A percentile compares a stretch with the other conserved stretches of the same genome.
Conservation (phyloP, 30 jellyfish, hydroid and myxozoan genomes). For the Morbakka virulenta region DNA sequence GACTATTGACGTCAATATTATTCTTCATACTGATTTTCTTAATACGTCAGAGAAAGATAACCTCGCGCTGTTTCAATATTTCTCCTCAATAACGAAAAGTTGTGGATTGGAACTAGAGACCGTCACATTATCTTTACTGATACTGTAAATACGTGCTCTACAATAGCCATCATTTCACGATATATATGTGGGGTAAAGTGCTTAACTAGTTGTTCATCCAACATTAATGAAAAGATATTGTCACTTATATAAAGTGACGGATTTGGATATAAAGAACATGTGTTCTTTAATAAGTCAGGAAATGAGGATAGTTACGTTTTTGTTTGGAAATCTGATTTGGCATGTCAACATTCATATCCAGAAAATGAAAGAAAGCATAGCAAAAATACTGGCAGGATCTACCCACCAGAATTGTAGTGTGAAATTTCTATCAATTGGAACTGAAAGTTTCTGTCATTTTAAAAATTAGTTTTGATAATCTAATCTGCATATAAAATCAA, state of each 20-base stretch:
- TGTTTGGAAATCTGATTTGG: slow-evolving; percentile 83
- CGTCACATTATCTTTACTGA: slow-evolving; percentile 72
- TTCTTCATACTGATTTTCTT: slow-evolving; percentile 16
- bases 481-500: no score
- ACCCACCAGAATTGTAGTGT: no score
- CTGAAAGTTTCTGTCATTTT: no score
- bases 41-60: slow-evolving; percentile 40
- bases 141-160: slow-evolving; percentile 19
- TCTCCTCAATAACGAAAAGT: slow-evolving; percentile 32
- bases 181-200: slow-evolving; percentile 71
- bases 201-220: slow-evolving; percentile 28
- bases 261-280: slow-evolving; percentile 44
- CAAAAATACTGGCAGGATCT: no score
- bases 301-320: slow-evolving; percentile 64
- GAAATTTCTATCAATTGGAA: no score
- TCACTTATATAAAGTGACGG: slow-evolving; percentile 59
- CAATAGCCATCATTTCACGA: slow-evolving; percentile 51
- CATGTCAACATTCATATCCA: slow-evolving; percentile 43
- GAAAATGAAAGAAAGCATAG: slow-evolving; percentile 37
- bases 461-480: no score
- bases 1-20: slow-evolving; percentile 29
- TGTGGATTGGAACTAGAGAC: slow-evolving; percentile 91
- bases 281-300: background rate
- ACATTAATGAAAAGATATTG: slow-evolving; percentile 31
- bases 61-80: slow-evolving; percentile 46